These are phyloP conservation scores for Oncorhynchus kisutch DNA, from an alignment of 2,113 vertebrate species.

Conservation along the genomic window DNA sequence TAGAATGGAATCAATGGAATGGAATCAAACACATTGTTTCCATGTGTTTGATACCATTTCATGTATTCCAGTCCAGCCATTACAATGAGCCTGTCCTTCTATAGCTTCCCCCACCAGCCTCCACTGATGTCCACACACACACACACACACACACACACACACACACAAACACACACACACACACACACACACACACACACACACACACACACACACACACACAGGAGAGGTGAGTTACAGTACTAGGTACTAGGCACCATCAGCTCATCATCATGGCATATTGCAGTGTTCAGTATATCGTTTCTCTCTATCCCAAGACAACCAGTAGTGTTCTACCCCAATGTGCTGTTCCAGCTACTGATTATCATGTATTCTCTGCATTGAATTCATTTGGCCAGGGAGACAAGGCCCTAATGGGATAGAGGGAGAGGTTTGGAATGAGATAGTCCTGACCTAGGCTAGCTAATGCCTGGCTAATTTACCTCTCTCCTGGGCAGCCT, in stretches of 20 bases:
- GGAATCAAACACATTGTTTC: no score
- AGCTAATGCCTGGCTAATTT: conserved; percentile 69
- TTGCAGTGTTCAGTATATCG: conserved; percentile 39
- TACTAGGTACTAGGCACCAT: not conserved
- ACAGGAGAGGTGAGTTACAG: conserved; percentile 55
- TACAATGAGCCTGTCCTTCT: no score
- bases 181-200: conserved; percentile 57
- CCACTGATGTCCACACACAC: not conserved
- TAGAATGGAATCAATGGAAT: no score
- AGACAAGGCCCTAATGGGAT: conserved; percentile 85
- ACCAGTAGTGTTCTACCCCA: conserved; percentile 54
- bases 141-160: conserved; percentile 57
- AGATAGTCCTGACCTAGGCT: conserved; percentile 68
- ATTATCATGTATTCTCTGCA: conserved; percentile 70
- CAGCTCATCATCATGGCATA: not conserved
- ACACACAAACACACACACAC: conserved; percentile 56
- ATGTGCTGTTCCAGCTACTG: conserved; percentile 51
- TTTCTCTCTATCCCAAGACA: conserved; percentile 53
- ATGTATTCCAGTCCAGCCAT: no score
- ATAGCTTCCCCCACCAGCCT: no score
- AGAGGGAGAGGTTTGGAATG: conserved; percentile 67
- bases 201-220: conserved; percentile 54
- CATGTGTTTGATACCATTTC: no score
- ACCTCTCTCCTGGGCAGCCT: conserved; percentile 69
- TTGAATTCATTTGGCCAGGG: conserved; percentile 75